Evolutionary conservation across 2,888 invertebrate species (phyloP), one percentile per base, ranked within the genome.

Genomic region (Morinoia aosen): DNA sequence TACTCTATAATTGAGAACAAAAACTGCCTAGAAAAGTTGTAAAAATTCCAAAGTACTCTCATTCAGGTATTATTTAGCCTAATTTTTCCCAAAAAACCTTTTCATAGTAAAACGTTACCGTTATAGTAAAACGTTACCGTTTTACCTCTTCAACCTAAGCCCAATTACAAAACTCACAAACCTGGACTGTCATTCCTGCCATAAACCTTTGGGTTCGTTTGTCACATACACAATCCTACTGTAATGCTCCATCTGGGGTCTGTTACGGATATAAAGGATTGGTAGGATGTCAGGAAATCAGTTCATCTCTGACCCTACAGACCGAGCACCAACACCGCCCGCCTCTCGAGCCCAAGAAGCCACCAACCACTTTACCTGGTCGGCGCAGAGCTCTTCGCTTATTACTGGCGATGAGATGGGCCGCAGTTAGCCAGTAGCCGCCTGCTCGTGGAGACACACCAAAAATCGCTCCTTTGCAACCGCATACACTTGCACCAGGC

Each of bases 341-440:
- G 76, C 76, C 76, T 76, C 76, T 76, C 33, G 61, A 61, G 61
- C 61, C 48, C 19, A 61, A 61, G 61, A 76, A 76, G 76, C 76
- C 76, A 76, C 76, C 76, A 76, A 76, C 56, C 57, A 57, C 93
- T 57, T 93, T 93, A 93, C 93, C 93, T 93, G 93, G 57, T 48
- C 57, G 93, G 93, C 58, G 57, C 93, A 33, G 57, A 8, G 33
- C 12, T 56, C 57, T 93, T 33, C 19, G 93, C 93, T 57, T 93
- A 93, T 93, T 93, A 93, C 93, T 8, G 57, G 25, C 93, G 57
- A 93, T 93, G 93, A 93, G 93, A 93, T 93, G 57, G 57, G 93
- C 93, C 57, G 93, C 93, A 93, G 93, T 93, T 93, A 93, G 93
- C 93, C 57, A 93, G 93, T 57, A 56, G 93, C 56, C 57, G 93